These are phyloP conservation scores for Aphodius sticticus DNA, from an alignment of 2,888 invertebrate genomes.

Conservation along the genomic window DNA sequence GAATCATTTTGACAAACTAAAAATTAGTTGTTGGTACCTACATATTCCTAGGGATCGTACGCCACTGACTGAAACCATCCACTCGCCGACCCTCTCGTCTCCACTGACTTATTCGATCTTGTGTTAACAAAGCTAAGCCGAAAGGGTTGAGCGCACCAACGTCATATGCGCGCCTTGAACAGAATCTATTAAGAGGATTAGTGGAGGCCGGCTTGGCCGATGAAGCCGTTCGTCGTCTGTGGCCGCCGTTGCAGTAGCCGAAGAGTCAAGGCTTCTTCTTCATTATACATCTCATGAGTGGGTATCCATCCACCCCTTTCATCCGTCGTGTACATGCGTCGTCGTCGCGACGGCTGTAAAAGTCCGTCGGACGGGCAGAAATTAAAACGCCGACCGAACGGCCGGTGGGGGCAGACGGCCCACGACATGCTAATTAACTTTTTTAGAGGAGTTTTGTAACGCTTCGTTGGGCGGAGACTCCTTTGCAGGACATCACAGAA, in stretches of 20 bases:
- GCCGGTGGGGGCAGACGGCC: conserved; percentile 6
- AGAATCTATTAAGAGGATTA: conserved; percentile 64
- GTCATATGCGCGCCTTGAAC: conserved; percentile 57
- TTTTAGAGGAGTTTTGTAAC: conserved; percentile 26
- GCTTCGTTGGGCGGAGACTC: background rate
- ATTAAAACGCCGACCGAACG: conserved; percentile 19
- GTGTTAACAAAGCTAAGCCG: conserved; percentile 60
- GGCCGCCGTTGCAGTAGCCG: conserved; percentile 36
- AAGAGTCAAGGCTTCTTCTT: conserved; percentile 54
- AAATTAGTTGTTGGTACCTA: background rate
- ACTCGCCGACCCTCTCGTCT: conserved; percentile 35
- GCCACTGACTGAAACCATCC: conserved; percentile 16
- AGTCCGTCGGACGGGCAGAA: conserved; percentile 17
- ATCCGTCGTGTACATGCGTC: background rate
- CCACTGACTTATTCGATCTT: conserved; percentile 59
- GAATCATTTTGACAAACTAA: background rate
- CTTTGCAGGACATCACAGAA: background rate
- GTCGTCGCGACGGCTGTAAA: conserved; percentile 18
- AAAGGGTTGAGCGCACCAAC: conserved; percentile 56
- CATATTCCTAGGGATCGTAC: background rate
- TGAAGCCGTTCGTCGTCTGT: conserved; percentile 51
- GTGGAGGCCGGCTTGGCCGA: conserved; percentile 50
- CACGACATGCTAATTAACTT: conserved; percentile 30
- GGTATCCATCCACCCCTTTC: conserved; percentile 18
- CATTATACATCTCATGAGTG: conserved; percentile 50